Evolutionary conservation across 1,140 invertebrate species (phyloP).

Genomic region (Habropoda laboriosa): DNA sequence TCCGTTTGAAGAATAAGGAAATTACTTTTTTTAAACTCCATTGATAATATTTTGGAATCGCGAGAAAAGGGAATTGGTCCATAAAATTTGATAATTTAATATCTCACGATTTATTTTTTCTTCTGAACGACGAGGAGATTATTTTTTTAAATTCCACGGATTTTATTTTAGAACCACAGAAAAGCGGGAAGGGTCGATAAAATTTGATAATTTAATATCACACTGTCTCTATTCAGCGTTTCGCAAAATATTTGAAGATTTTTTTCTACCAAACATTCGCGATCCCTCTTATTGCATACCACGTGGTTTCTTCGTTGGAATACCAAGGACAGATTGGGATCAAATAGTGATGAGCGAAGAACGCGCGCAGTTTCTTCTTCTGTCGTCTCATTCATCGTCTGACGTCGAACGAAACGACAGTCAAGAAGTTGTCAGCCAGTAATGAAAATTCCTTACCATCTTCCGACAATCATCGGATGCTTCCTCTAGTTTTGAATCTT

Average conservation of each 20-base stretch:
- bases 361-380: neutral
- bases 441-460: slow-evolving; percentile 9
- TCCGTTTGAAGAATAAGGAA: too few species aligned
- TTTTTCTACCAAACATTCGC: neutral
- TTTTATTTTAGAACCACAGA: too few species aligned
- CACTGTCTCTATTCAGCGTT: neutral
- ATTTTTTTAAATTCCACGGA: too few species aligned
- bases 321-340: neutral
- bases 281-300: neutral
- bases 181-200: too few species aligned
- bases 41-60: too few species aligned
- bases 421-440: neutral
- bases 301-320: too few species aligned
- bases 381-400: neutral
- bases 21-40: too few species aligned
- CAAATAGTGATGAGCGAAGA: neutral
- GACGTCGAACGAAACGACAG: neutral
- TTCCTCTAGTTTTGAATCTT: neutral
- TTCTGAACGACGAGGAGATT: too few species aligned
- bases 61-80: too few species aligned
- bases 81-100: too few species aligned
- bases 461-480: neutral
- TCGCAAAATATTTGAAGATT: neutral
- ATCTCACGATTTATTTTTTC: too few species aligned
- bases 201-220: neutral